Evolutionary conservation across 2,888 invertebrate species (phyloP), one percentile per base, ranked within the genome.

Genomic region (Scaptomyza tumidula): DNA sequence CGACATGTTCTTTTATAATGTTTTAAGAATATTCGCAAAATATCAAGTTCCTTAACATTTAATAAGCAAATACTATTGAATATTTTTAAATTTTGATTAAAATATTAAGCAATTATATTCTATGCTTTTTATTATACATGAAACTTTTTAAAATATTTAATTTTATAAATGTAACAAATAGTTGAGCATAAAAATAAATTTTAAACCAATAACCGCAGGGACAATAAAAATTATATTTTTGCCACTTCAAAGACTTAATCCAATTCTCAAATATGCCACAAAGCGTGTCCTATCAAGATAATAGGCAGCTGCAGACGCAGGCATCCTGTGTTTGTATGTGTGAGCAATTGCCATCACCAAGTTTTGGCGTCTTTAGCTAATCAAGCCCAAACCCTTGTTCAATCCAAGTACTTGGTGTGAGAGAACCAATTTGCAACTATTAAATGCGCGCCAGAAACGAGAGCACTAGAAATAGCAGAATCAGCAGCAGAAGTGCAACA

Each of bases 381-480:
- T 78, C 81, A 65, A 59, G 53, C 50, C 69, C 45, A 54, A 14
- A 7, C 11, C 19, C 11, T 33, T 10, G 13, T 10, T 49, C 69
- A 68, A 71, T 75, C 45, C 71, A 67, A 75, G 64, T 78, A 69
- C 65, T 65, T 75, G 56, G 85, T 68, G 88, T 87, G 88, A 70
- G 82, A 85, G 78, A 85, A 87, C 75, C 81, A 82, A 82, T 82
- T 82, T 82, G 85, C 75, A 85, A 87, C 81, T 85, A 85, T 87
- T 82, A 87, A 82, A 87, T 68, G 82, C 71, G 78, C 64, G 60
- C 78, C 86, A 81, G 62, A 75, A 87, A 77, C 78, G 80, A 46
- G 39, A 39, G 74, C 75, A 39, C 3, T 1, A 80, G 39, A 39
- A 39, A 19, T 24, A 44, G 19, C 11, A 43, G 70, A 75, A 80